Evolutionary conservation across 2,797 vertebrate species (phyloP), one percentile per base, ranked within the genome.

Genomic region (Cirrhinus mrigala): DNA sequence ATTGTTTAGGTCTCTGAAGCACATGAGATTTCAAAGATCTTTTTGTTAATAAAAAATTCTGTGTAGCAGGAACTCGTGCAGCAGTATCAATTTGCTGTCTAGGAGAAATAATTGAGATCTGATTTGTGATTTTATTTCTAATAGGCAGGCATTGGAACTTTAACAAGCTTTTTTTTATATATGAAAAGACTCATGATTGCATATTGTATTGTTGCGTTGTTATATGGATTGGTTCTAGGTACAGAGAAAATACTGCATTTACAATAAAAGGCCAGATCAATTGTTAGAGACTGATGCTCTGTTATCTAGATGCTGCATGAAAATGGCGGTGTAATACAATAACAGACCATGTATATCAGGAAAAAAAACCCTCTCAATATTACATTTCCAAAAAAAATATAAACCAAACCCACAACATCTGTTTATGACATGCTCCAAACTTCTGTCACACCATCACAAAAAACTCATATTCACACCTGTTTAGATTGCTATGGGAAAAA

Each of bases 401-500:
- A 37, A 56, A n/a, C 18, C 20, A 73, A 79, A 77, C 1, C 2
- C 8, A 11, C 54, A 78, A 46, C 40, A 79, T 79, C 44, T 80
- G 48, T 70, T 24, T 16, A 79, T 44, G 22, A 27, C 18, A 58
- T 46, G 68, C n/a, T 69, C 77, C 20, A 37, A 62, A 29, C 58
- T 29, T 40, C 56, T 62, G 50, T 48, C 18, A 27, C 46, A 20
- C 10, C 10, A 10, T 56, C n/a, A 29, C 22, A 12, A n/a, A n/a
- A 37, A 10, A 46, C 44, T 16, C 18, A 58, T 7, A 50, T 15
- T 20, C 58, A 69, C 85, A 77, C 40, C 62, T 82, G 40, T 50
- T 70, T 14, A 68, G 11, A 78, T 52, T 40, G n/a, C 69, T 48
- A 52, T 33, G 29, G 40, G 73, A 37, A 37, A 83, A 85, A 83